Conservation (phyloP, 2,113 vertebrate genomes). For the Vicugna pacos region DNA sequence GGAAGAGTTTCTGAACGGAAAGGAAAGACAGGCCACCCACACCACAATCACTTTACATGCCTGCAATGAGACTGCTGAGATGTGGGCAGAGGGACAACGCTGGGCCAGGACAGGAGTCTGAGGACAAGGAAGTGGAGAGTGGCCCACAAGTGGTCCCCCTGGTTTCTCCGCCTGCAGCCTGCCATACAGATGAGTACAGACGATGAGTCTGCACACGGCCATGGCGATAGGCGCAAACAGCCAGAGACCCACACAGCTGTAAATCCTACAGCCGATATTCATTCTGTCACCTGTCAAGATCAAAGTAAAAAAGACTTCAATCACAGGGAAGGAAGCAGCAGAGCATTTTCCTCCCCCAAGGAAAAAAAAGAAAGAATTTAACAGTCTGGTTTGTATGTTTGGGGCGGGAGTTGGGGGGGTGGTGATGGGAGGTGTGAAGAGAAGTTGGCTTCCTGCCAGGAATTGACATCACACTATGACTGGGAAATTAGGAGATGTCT, state of each 20-base stretch:
- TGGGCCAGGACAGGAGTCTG: background rate
- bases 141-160: background rate
- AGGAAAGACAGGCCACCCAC: background rate
- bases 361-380: background rate
- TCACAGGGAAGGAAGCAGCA: constrained; percentile 21
- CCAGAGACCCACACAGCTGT: background rate
- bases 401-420: no score
- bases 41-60: background rate
- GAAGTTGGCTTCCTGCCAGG: constrained; percentile 45
- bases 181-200: background rate
- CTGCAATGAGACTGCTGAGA: background rate
- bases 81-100: rapidly evolving
- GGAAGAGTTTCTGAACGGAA: background rate
- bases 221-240: background rate
- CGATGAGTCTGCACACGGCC: background rate
- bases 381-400: background rate
- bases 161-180: background rate
- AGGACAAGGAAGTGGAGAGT: background rate
- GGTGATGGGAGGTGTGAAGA: background rate
- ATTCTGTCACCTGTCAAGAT: constrained; percentile 57
- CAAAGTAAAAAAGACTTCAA: constrained; percentile 40
- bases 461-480: constrained; percentile 15
- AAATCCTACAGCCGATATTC: background rate
- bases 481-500: constrained; percentile 20
- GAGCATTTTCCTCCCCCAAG: background rate